These are phyloP conservation scores for Apocheima hispidaria DNA, from an alignment of 2,888 invertebrate species.

Conservation along the genomic window DNA sequence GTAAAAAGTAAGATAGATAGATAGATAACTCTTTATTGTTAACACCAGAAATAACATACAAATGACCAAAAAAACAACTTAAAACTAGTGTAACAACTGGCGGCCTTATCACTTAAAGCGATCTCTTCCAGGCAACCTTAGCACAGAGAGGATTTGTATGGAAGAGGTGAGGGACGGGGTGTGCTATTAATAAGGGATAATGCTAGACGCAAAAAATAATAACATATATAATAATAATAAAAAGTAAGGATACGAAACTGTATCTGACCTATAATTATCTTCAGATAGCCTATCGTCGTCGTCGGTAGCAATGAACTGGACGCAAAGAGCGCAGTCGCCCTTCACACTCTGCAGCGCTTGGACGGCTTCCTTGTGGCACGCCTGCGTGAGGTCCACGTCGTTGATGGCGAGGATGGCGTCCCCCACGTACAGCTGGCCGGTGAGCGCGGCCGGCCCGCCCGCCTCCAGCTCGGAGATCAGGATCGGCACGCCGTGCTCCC, in stretches of 20 bases:
- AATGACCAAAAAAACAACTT: too few relatives aligned
- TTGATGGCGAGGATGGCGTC: slow-evolving; percentile 94
- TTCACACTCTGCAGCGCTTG: slow-evolving; percentile 91
- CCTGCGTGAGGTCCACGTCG: slow-evolving; percentile 90
- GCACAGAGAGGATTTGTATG: too few relatives aligned
- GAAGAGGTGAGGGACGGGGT: too few relatives aligned
- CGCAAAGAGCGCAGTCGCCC: slow-evolving; percentile 91
- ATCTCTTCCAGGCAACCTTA: too few relatives aligned
- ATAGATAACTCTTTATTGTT: too few relatives aligned
- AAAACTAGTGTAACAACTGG: too few relatives aligned
- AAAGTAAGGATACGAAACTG: not conserved
- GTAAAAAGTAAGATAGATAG: not conserved
- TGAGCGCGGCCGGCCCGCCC: slow-evolving; percentile 92
- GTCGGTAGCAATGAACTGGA: slow-evolving; percentile 90
- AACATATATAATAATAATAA: too few relatives aligned
- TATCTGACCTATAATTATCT: slow-evolving; percentile 81
- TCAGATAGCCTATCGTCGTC: slow-evolving; percentile 89
- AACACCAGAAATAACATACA: too few relatives aligned
- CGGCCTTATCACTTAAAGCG: too few relatives aligned
- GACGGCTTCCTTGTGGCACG: slow-evolving; percentile 93
- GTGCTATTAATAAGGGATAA: too few relatives aligned
- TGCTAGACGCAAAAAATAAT: too few relatives aligned
- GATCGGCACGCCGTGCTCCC: slow-evolving; percentile 95
- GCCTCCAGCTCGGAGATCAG: slow-evolving; percentile 93
- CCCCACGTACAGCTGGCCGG: slow-evolving; percentile 91